Conservation (phyloP, 2,888 invertebrate species). For the Anagyrus pseudococci region DNA sequence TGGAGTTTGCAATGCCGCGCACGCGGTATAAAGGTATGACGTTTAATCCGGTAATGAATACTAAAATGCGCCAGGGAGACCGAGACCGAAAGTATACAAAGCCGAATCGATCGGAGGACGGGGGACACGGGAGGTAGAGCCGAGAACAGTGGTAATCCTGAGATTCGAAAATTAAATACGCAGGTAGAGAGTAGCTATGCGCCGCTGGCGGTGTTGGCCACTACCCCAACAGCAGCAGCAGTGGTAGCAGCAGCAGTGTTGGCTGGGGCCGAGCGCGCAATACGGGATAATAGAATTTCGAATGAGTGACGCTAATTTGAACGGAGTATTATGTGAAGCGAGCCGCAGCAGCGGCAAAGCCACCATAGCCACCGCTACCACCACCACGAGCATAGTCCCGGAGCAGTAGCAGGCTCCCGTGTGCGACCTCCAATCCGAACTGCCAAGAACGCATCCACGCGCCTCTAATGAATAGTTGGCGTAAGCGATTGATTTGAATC, state of each 20-base stretch:
- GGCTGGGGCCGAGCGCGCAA: neutral
- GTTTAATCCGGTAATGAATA: no score
- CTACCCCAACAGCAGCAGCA: neutral
- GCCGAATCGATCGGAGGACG: no score
- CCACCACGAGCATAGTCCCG: neutral
- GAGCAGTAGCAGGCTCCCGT: neutral
- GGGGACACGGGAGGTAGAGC: no score
- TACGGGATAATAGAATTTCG: conserved; percentile 41
- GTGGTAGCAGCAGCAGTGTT: neutral
- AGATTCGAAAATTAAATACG: no score
- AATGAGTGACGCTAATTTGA: conserved; percentile 43
- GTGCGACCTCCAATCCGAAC: conserved; percentile 32
- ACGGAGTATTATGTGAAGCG: conserved; percentile 33
- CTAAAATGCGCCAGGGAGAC: no score
- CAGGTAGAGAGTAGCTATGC: no score
- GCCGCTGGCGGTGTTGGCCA: no score
- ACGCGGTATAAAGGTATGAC: no score
- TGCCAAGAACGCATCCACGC: conserved; percentile 31
- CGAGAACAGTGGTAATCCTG: no score
- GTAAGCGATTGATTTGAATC: conserved; percentile 45
- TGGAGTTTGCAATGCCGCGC: no score
- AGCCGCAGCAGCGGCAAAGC: conserved; percentile 3
- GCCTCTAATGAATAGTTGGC: conserved; percentile 36
- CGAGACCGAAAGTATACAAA: no score
- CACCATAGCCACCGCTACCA: conserved; percentile 7